Evolutionary conservation across 2,888 invertebrate species (phyloP).

Genomic region (Aproaerema taeniolella): DNA sequence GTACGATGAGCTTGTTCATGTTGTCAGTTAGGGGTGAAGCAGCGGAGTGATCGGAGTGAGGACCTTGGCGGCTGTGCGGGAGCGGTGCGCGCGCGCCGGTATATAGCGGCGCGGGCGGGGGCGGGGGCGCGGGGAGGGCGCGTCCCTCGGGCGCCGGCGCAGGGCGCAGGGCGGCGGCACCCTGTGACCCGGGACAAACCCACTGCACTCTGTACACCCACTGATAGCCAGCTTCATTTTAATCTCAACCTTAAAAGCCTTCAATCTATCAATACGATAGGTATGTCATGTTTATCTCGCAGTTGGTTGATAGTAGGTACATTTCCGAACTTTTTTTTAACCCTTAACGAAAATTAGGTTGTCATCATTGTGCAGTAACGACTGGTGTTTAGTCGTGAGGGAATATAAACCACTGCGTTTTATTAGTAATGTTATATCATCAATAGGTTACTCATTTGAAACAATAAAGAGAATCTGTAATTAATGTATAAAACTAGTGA

Average conservation of each 20-base stretch:
- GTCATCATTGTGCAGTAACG: no score
- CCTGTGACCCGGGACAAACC: background rate
- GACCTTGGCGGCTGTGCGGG: slow-evolving; percentile 2
- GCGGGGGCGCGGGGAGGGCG: background rate
- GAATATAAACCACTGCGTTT: no score
- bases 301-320: background rate
- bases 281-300: background rate
- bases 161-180: background rate
- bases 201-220: background rate
- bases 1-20: slow-evolving; percentile 37
- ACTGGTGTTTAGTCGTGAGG: no score
- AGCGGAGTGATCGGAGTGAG: slow-evolving; percentile 6
- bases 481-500: no score
- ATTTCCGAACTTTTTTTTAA: no score
- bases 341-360: no score
- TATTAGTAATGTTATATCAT: no score
- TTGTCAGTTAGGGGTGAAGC: slow-evolving; percentile 35
- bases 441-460: no score
- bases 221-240: background rate
- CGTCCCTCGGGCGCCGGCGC: background rate
- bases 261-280: background rate
- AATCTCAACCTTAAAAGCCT: background rate
- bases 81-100: background rate
- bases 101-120: slow-evolving; percentile 3
- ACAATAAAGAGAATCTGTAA: no score